Evolutionary conservation across 2,797 vertebrate genomes (phyloP).

Genomic region (Cuculus canorus): DNA sequence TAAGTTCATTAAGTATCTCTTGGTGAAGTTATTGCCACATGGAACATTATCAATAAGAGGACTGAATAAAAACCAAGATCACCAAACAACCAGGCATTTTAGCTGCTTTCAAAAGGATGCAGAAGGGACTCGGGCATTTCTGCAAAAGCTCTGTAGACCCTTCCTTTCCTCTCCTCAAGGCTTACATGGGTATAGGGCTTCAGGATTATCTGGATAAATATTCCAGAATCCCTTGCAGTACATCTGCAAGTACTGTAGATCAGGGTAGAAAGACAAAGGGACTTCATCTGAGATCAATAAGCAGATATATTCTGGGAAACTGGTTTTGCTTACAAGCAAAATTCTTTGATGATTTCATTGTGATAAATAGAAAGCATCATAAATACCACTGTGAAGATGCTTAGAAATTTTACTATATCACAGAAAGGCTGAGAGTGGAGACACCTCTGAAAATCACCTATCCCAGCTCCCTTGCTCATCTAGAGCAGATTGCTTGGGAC

Average conservation of each 20-base stretch:
- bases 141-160: background rate
- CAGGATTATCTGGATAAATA: background rate
- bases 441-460: background rate
- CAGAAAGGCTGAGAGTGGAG: background rate
- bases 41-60: conserved; percentile 40
- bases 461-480: background rate
- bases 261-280: background rate
- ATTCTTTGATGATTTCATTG: background rate
- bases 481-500: background rate
- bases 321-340: background rate
- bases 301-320: background rate
- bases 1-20: conserved; percentile 65
- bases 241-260: background rate
- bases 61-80: conserved; percentile 36
- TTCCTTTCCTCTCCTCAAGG: background rate
- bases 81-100: background rate
- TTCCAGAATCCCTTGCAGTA: background rate
- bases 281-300: background rate
- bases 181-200: background rate
- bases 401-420: background rate
- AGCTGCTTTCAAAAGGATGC: background rate
- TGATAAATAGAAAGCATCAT: background rate
- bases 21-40: conserved; percentile 21
- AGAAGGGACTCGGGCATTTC: background rate
- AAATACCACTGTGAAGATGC: background rate